phyloP scores from a whole-genome alignment of 2,797 vertebrate species.

The Clarias fuscus region DNA sequence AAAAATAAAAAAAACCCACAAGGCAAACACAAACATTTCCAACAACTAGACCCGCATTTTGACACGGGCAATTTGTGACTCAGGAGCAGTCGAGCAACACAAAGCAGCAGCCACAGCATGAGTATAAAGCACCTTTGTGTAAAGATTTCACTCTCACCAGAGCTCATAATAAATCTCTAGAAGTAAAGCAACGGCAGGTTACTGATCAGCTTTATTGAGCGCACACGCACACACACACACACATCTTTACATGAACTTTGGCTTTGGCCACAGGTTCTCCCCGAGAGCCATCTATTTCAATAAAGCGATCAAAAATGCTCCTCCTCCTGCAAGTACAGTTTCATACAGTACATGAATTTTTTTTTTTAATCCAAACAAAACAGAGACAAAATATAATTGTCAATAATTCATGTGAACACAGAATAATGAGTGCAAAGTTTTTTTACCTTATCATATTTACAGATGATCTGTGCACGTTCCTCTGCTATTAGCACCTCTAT shows the following conservation, averaged over 20 bases:
- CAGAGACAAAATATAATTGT: neutral
- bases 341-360: constrained; percentile 9
- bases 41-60: neutral
- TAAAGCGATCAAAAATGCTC: constrained; percentile 31
- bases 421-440: neutral
- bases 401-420: neutral
- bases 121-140: neutral
- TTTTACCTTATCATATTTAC: constrained; percentile 86
- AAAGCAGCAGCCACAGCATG: neutral
- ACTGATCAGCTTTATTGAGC: neutral
- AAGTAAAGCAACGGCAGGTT: neutral
- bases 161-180: neutral
- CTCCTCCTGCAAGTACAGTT: constrained; percentile 49
- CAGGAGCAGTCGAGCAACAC: neutral
- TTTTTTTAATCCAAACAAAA: neutral
- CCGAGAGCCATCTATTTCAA: constrained; percentile 34
- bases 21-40: neutral
- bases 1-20: neutral
- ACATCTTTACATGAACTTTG: constrained; percentile 38
- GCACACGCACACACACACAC: neutral
- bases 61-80: neutral
- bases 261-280: neutral
- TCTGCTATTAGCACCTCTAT: constrained; percentile 85
- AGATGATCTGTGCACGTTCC: constrained; percentile 85
- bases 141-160: neutral